Conservation (phyloP, 2,113 vertebrate genomes). For the Chelonoidis abingdonii region DNA sequence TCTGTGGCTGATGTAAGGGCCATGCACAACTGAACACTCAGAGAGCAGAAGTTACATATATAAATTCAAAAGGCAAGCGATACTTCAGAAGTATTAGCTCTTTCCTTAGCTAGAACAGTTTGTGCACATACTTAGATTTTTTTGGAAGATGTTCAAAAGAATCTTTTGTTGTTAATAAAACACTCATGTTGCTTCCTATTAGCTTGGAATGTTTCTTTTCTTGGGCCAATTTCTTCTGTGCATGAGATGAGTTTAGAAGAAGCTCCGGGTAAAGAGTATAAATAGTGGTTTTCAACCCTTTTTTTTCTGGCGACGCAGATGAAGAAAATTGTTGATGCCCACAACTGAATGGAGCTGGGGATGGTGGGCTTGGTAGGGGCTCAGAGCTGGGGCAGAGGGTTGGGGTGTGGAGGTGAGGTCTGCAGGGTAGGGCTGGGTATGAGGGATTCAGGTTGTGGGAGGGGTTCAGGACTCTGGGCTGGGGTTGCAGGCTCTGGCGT, state of each 20-base stretch:
- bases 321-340: too few species aligned
- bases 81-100: conserved; percentile 20
- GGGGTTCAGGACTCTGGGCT: too few species aligned
- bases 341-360: too few species aligned
- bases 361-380: too few species aligned
- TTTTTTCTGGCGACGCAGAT: too few species aligned
- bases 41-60: not conserved
- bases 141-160: conserved; percentile 70
- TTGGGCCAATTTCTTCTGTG: conserved; percentile 65
- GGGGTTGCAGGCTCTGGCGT: too few species aligned
- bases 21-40: not conserved
- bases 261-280: conserved; percentile 62
- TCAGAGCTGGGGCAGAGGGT: too few species aligned
- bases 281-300: not conserved
- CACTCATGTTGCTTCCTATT: conserved; percentile 68
- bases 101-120: conserved; percentile 40
- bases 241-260: conserved; percentile 49
- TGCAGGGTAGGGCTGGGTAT: too few species aligned
- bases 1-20: not conserved
- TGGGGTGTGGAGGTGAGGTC: too few species aligned
- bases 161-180: conserved; percentile 58
- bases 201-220: conserved; percentile 76
- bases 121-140: conserved; percentile 29
- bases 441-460: too few species aligned
- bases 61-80: conserved; percentile 32